phyloP scores from a whole-genome alignment of 2,888 invertebrate species.

The Diaperis boleti region DNA sequence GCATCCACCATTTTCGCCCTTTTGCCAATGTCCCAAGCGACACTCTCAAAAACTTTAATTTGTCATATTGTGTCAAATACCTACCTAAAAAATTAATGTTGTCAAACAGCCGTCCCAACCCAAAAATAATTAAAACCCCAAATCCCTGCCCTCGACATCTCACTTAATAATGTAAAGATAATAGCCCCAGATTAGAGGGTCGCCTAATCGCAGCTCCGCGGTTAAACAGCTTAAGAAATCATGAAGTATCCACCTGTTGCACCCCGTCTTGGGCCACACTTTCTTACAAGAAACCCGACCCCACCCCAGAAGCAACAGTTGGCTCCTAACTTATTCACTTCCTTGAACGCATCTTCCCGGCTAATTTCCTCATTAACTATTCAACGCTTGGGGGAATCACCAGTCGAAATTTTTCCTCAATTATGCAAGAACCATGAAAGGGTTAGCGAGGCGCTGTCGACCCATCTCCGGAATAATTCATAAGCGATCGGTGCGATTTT shows the following conservation, averaged over 20 bases:
- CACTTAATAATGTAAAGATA: constrained; percentile 18
- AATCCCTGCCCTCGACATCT: no score
- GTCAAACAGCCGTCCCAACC: no score
- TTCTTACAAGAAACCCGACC: constrained; percentile 42
- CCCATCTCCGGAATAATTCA: constrained; percentile 32
- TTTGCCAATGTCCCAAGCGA: no score
- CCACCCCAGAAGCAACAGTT: constrained; percentile 43
- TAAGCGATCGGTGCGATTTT: constrained; percentile 17
- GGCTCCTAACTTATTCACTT: constrained; percentile 37
- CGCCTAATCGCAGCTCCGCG: constrained; percentile 26
- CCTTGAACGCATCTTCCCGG: constrained; percentile 35
- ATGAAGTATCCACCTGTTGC: constrained; percentile 56
- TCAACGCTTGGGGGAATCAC: constrained; percentile 14
- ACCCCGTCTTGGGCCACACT: constrained; percentile 47
- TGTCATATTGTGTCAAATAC: no score
- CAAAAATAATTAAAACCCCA: no score
- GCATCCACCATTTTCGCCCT: no score
- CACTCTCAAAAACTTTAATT: no score
- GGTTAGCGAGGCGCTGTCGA: constrained; percentile 37
- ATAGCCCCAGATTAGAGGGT: background rate
- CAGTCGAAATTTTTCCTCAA: constrained; percentile 38
- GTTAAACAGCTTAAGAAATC: constrained; percentile 51
- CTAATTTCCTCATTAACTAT: constrained; percentile 34
- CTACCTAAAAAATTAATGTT: no score
- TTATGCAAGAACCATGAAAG: constrained; percentile 38